Evolutionary conservation across 2,797 vertebrate genomes (phyloP).

Genomic region (Manis pentadactyla): DNA sequence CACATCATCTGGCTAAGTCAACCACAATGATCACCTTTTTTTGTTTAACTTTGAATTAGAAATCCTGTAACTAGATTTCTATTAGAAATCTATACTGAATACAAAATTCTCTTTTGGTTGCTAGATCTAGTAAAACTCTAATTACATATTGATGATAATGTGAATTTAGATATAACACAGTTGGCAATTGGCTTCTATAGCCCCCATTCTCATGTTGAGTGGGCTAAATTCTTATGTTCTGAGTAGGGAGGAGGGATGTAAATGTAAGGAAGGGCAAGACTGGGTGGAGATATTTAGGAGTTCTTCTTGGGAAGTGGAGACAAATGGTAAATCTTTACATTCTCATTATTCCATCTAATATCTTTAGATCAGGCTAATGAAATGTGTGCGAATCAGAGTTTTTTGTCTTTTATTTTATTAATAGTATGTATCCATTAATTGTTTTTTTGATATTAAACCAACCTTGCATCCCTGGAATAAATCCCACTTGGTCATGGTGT

Average conservation of each 20-base stretch:
- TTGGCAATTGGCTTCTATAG: neutral
- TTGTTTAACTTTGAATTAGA: neutral
- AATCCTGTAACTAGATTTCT: neutral
- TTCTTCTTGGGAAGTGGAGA: conserved; percentile 4
- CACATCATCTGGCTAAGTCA: neutral
- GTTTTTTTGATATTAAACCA: neutral
- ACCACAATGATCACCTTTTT: neutral
- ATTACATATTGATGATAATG: neutral
- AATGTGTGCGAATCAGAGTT: neutral
- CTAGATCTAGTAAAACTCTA: conserved; percentile 37
- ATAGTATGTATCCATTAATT: neutral
- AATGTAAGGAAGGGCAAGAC: neutral
- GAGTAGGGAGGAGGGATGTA: neutral
- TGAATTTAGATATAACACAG: conserved; percentile 1
- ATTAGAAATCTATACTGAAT: neutral
- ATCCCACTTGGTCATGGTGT: neutral
- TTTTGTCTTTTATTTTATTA: neutral
- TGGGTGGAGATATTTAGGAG: neutral
- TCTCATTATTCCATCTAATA: neutral
- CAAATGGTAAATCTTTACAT: neutral
- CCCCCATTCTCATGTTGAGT: neutral
- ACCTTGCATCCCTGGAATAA: neutral
- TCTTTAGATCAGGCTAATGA: neutral
- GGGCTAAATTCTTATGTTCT: neutral
- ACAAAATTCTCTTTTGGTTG: conserved; percentile 36